Conservation (phyloP, 2,888 invertebrate genomes). For the Mimachlamys varia region DNA sequence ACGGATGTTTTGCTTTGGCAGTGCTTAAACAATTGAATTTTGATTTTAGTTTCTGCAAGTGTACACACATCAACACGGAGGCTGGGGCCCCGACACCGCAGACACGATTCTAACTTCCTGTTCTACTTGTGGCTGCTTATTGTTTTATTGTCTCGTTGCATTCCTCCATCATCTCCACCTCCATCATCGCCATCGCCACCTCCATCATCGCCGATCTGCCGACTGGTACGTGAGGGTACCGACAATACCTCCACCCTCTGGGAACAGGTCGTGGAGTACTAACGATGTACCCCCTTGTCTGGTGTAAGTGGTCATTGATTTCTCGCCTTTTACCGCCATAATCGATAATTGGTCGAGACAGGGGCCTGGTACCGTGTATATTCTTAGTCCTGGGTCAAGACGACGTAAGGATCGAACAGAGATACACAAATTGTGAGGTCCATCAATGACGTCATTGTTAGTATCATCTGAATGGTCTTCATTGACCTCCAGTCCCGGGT, state of each 20-base stretch:
- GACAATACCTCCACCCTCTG: not conserved
- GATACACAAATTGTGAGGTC: too few relatives aligned
- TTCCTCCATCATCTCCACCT: conserved; percentile 11
- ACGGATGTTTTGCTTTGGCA: not conserved
- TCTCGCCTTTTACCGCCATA: not conserved
- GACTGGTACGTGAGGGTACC: not conserved
- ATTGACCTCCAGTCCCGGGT: too few relatives aligned
- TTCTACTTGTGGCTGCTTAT: conserved; percentile 6
- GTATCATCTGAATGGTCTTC: too few relatives aligned
- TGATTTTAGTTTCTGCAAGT: not conserved
- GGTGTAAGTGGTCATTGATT: not conserved
- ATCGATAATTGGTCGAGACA: not conserved
- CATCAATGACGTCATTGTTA: too few relatives aligned
- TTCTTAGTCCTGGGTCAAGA: not conserved
- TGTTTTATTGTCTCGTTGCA: conserved; percentile 31
- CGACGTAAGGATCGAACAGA: too few relatives aligned
- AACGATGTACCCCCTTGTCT: not conserved
- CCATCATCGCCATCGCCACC: not conserved
- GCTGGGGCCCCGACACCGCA: not conserved
- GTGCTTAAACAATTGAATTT: not conserved
- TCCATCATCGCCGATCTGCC: not conserved
- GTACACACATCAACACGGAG: not conserved
- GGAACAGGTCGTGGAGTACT: not conserved
- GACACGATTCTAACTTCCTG: not conserved
- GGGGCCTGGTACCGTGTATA: not conserved